Base-by-base conservation (phyloP, 1,140 invertebrate genomes). In the Acyrthosiphon pisum region DNA sequence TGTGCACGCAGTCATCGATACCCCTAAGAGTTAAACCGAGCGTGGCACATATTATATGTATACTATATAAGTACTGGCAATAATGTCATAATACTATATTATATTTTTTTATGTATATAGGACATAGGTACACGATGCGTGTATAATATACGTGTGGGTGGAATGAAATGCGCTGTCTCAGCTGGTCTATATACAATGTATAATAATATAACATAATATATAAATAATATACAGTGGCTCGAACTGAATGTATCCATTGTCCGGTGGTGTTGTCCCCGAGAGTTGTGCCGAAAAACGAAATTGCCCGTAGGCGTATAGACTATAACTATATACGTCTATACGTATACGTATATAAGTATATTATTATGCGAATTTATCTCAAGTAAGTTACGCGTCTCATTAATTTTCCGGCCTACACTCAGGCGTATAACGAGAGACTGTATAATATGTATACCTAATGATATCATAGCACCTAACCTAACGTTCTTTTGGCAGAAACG, bases 41-140 rank as follows among this genome's bases (percentile, higher is more conserved):
- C 60, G 22, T 18, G 60, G 23, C 60, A 18, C n/a, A n/a, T 76
- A 76, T 20, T 18, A 50, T 50, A 4, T 60, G 30, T 18, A 76
- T 76, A 18, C 60, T 76, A 76, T n/a, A 76, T 76, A 35, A 76
- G n/a, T 76, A 30, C 60, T 76, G 60, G 14, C 6, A 22, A 76
- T 76, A 76, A 76, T n/a, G n/a, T 76, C n/a, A 68, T n/a, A 68
- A 68, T 76, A n/a, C 18, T 76, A 76, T 76, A 76, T n/a, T n/a
- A 50, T 50, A 50, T 50, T 11, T 8, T 46, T 0, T 9, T 60
- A 60, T n/a, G 14, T 14, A 60, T 60, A 60, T 60, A 50, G 48
- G 7, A 46, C 23, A 56, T 26, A n/a, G 14, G n/a, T 76, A 76
- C 30, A n/a, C 60, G 6, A 6, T 76, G 14, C n/a, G n/a, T 76